Evolutionary conservation across 2,888 invertebrate species (phyloP).

Genomic region (Palloptera scutellata): DNA sequence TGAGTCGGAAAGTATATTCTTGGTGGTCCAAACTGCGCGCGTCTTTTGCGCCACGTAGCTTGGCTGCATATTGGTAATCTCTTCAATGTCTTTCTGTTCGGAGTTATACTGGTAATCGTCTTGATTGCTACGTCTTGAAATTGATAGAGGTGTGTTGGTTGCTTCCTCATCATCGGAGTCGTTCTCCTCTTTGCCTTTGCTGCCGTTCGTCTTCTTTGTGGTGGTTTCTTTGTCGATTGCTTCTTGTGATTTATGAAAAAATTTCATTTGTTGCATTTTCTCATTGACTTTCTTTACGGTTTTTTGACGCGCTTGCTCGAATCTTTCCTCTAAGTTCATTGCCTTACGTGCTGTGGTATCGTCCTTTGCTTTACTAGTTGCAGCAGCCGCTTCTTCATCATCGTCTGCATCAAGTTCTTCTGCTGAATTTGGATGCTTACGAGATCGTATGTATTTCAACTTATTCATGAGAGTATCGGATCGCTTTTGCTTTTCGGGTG

Average conservation of each 20-base stretch:
- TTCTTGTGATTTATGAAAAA: constrained; percentile 47
- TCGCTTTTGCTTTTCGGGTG: constrained; percentile 41
- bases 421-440: constrained; percentile 41
- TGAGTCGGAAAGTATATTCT: constrained; percentile 49
- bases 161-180: constrained; percentile 35
- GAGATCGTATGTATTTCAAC: constrained; percentile 45
- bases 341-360: constrained; percentile 19
- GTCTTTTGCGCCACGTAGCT: constrained; percentile 22
- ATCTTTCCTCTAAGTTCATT: constrained; percentile 45
- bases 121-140: constrained; percentile 8
- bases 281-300: constrained; percentile 54
- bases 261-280: constrained; percentile 53
- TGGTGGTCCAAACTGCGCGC: constrained; percentile 53
- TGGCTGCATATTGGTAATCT: constrained; percentile 36
- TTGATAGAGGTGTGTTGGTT: constrained; percentile 9
- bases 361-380: constrained; percentile 27
- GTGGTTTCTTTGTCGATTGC: constrained; percentile 27
- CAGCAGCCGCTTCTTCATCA: constrained; percentile 33
- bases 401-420: constrained; percentile 40
- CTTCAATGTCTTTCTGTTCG: constrained; percentile 39
- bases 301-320: constrained; percentile 44
- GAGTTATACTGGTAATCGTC: constrained; percentile 25
- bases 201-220: constrained; percentile 36
- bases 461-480: constrained; percentile 44
- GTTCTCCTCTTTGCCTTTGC: constrained; percentile 43